phyloP scores from a whole-genome alignment of 2,113 vertebrate genomes.

The Seriola dumerili region DNA sequence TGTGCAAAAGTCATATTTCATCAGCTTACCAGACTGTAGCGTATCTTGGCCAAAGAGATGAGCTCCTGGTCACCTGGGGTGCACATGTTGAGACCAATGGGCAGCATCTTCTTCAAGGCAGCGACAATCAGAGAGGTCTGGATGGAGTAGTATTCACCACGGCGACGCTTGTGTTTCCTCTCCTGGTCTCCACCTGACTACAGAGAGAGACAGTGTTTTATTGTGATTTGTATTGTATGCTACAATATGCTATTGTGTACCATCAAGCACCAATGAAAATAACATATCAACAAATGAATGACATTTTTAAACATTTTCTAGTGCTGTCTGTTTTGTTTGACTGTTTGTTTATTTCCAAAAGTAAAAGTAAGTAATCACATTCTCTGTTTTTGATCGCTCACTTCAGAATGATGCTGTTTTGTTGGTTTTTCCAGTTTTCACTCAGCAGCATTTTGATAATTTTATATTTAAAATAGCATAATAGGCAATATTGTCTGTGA shows the following conservation, averaged over 20 bases:
- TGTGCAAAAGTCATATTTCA: background rate
- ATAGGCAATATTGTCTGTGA: background rate
- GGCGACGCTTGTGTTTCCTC: constrained; percentile 91
- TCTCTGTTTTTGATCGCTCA: too few relatives aligned
- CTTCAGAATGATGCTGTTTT: too few relatives aligned
- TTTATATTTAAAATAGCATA: background rate
- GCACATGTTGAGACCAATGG: constrained; percentile 98
- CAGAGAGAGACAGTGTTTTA: constrained; percentile 1
- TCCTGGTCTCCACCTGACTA: constrained; percentile 90
- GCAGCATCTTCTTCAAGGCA: constrained; percentile 97
- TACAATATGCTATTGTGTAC: too few relatives aligned
- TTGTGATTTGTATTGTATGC: too few relatives aligned
- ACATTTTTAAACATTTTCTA: background rate
- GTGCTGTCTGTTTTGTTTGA: background rate
- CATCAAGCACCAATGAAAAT: too few relatives aligned
- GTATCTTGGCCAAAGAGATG: constrained; percentile 93
- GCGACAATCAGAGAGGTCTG: constrained; percentile 97
- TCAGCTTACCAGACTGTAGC: constrained; percentile 90
- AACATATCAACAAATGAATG: too few relatives aligned
- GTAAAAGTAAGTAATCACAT: background rate
- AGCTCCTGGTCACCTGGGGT: constrained; percentile 97
- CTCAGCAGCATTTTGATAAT: background rate
- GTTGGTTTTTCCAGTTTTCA: background rate
- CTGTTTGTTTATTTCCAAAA: background rate
- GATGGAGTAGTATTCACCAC: constrained; percentile 95